Evolutionary conservation across 2,797 vertebrate species (phyloP), one percentile per base, ranked within the genome.

Genomic region (Corythornis leucogaster): DNA sequence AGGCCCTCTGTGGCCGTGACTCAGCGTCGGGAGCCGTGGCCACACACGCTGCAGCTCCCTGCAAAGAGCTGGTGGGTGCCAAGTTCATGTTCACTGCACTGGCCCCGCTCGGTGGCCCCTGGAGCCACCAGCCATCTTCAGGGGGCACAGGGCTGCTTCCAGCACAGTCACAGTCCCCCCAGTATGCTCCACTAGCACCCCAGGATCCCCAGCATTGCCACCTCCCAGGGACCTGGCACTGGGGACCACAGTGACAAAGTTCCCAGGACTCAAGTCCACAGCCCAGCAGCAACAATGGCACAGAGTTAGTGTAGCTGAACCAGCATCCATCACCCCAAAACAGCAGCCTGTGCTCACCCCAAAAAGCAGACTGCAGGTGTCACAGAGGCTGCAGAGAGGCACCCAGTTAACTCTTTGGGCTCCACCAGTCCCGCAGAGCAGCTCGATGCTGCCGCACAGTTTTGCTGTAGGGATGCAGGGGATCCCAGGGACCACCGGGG

Each of bases 121-220:
- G 0, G 1, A 77, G 45, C n/a, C 26, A 5, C 12, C 51, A 26
- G 10, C 1, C 26, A 2, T 1, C 4, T 1, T n/a, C 1, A 0
- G 0, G 3, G 45, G 58, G 8, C 12, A 7, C 58, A 31, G 33
- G 4, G 20, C 11, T 35, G 48, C 66, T 54, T 40, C 66, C 61
- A 45, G 17, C 45, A 45, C 1, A 6, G 25, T 35, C 38, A 0
- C 5, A 0, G 4, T 20, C 19, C 24, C 66, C 33, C 13, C 16
- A 8, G 43, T 12, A 21, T 40, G 53, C 11, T 80, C 73, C 5
- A 0, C 9, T 80, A 42, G 64, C 68, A 40, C 33, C 76, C 46
- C 8, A 6, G 48, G 8, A 33, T 12, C 40, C 76, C 42, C 22
- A 0, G 0, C 40, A 6, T 2, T 21, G 14, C 53, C 4, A 4